Conservation (phyloP, 92 coral and sea anemone species). For the Porites evermanni region DNA sequence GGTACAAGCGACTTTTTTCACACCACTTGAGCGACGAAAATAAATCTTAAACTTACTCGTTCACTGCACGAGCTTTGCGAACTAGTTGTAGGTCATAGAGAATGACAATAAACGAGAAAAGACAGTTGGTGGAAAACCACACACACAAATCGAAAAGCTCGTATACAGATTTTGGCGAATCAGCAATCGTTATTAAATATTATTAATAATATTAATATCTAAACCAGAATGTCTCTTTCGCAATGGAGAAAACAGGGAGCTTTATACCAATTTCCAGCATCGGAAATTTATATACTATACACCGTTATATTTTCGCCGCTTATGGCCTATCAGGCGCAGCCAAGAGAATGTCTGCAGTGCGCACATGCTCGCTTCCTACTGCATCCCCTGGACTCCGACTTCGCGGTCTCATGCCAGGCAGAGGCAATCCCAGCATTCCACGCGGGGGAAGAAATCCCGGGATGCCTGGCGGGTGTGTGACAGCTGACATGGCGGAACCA, state of each 20-base stretch:
- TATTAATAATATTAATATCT: slow-evolving; percentile 18
- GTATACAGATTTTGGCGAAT: slow-evolving; percentile 22
- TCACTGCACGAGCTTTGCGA: neutral
- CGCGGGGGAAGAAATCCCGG: slow-evolving; percentile 76
- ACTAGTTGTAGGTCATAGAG: neutral
- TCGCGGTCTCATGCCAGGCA: slow-evolving; percentile 71
- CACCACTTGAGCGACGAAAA: neutral
- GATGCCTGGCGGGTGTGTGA: slow-evolving; percentile 78
- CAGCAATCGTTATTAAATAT: slow-evolving; percentile 5
- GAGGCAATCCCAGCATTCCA: slow-evolving; percentile 72
- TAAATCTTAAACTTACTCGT: neutral
- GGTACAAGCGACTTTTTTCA: neutral
- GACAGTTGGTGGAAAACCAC: neutral
- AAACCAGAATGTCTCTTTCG: slow-evolving; percentile 1
- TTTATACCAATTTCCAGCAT: slow-evolving; percentile 1
- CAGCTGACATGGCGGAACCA: slow-evolving; percentile 88
- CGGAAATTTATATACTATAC: slow-evolving; percentile 30
- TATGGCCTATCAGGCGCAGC: slow-evolving; percentile 54
- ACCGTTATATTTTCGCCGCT: neutral
- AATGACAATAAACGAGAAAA: neutral
- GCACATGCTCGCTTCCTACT: slow-evolving; percentile 56
- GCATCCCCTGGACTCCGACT: slow-evolving; percentile 81
- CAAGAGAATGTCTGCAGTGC: slow-evolving; percentile 69
- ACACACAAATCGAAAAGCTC: neutral
- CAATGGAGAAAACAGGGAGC: neutral